These are phyloP conservation scores for Drosophila nr. fundita DNA, from an alignment of 2,888 invertebrate genomes.

Conservation along the genomic window DNA sequence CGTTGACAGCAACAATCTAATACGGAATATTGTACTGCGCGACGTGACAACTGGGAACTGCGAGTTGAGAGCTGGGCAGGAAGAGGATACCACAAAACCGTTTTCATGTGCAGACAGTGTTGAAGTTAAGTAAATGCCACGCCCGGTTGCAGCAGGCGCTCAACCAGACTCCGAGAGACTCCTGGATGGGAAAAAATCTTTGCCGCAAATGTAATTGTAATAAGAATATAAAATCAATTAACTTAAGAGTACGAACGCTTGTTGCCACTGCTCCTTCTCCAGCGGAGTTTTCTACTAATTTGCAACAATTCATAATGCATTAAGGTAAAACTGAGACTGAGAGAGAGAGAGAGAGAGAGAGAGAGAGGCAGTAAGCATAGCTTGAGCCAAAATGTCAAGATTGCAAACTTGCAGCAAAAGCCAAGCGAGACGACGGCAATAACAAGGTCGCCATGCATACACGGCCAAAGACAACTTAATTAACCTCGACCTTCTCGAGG, in stretches of 20 bases:
- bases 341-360: background rate
- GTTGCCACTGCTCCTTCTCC: constrained; percentile 15
- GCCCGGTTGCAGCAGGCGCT: constrained; percentile 43
- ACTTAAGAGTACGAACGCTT: constrained; percentile 37
- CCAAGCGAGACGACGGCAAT: constrained; percentile 26
- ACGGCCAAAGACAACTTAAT: constrained; percentile 82
- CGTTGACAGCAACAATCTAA: constrained; percentile 68
- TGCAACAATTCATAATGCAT: constrained; percentile 74
- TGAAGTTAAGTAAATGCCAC: constrained; percentile 51
- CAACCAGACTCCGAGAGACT: constrained; percentile 25
- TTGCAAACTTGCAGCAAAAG: constrained; percentile 45
- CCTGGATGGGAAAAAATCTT: background rate
- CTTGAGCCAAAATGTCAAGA: constrained; percentile 70
- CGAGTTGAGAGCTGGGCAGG: background rate
- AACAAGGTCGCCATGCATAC: constrained; percentile 66
- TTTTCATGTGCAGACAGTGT: constrained; percentile 35
- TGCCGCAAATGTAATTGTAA: constrained; percentile 63
- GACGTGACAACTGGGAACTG: constrained; percentile 67
- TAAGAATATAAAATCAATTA: constrained; percentile 72
- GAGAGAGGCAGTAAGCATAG: constrained; percentile 1
- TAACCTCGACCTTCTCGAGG: constrained; percentile 83
- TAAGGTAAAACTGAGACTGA: constrained; percentile 15
- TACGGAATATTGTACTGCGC: constrained; percentile 54
- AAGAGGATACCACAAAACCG: constrained; percentile 14
- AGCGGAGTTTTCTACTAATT: constrained; percentile 44